Conservation (phyloP, 1,140 invertebrate species). For the Hycleus cichorii region DNA sequence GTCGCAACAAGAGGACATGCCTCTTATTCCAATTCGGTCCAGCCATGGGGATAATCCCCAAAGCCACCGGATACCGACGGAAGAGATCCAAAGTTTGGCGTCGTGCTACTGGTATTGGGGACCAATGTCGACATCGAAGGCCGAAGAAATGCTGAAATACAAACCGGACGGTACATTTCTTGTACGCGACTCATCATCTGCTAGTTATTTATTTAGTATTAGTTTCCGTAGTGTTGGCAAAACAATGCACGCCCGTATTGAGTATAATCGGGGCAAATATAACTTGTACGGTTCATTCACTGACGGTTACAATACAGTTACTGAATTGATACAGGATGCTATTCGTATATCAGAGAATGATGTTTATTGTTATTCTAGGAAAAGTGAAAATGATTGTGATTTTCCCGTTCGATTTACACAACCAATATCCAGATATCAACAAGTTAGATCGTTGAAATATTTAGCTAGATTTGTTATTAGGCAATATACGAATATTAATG, state of each 20-base stretch:
- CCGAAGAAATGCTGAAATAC: constrained; percentile 47
- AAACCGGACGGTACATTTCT: constrained; percentile 73
- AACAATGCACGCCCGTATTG: constrained; percentile 62
- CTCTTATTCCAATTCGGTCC: not conserved
- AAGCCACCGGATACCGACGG: constrained; percentile 19
- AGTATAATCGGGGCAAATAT: constrained; percentile 60
- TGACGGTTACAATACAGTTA: constrained; percentile 55
- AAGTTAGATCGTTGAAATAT: constrained; percentile 66
- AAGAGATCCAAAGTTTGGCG: constrained; percentile 26
- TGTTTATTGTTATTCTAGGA: constrained; percentile 63
- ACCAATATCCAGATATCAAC: constrained; percentile 66
- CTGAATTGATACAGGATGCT: constrained; percentile 61
- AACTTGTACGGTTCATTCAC: constrained; percentile 44
- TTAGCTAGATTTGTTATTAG: constrained; percentile 71
- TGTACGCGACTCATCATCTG: constrained; percentile 67
- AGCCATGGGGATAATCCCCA: not conserved
- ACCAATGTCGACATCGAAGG: constrained; percentile 42
- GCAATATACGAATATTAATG: constrained; percentile 60
- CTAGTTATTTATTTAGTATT: constrained; percentile 59
- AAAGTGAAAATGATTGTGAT: constrained; percentile 51
- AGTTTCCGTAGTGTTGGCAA: constrained; percentile 69
- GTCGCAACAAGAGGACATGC: not conserved
- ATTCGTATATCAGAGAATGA: constrained; percentile 56
- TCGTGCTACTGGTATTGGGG: constrained; percentile 47
- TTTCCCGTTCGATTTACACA: constrained; percentile 67